phyloP scores from a whole-genome alignment of 2,113 vertebrate genomes.

The Psittacus erithacus region DNA sequence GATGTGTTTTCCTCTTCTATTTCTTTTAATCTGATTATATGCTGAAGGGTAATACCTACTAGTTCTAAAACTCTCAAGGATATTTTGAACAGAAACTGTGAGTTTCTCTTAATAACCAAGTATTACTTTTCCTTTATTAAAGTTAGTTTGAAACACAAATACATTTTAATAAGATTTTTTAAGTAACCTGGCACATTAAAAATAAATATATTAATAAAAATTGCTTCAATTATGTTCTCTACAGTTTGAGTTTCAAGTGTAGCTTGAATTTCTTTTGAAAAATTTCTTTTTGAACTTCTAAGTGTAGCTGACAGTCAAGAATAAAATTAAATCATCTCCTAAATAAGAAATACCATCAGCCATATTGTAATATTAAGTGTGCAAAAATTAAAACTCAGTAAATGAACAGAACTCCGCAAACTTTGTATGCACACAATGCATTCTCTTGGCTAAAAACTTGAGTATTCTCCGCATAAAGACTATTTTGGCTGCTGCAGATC shows the following conservation, averaged over 20 bases:
- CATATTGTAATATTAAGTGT: background rate
- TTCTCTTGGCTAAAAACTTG: background rate
- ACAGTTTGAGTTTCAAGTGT: background rate
- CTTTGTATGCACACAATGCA: background rate
- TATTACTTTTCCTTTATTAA: background rate
- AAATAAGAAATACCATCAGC: background rate
- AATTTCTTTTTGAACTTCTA: background rate
- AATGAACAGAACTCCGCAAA: background rate
- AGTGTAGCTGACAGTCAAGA: background rate
- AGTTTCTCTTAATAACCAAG: background rate
- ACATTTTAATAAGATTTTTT: background rate
- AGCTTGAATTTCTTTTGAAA: too few relatives aligned
- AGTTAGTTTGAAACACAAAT: background rate
- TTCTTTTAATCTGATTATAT: background rate
- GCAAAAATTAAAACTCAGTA: background rate
- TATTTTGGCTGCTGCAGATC: rapidly evolving
- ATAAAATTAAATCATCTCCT: background rate
- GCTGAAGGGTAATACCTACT: background rate
- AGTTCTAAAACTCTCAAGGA: background rate
- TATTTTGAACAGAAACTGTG: background rate
- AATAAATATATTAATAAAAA: background rate
- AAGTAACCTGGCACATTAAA: background rate
- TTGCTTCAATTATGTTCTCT: background rate
- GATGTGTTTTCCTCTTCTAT: background rate
- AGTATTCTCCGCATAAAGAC: background rate